A percentile compares a stretch with the other conserved stretches of the same genome.
phyloP scores from a whole-genome alignment of 2,113 vertebrate genomes.

The Oreocharis arfaki region DNA sequence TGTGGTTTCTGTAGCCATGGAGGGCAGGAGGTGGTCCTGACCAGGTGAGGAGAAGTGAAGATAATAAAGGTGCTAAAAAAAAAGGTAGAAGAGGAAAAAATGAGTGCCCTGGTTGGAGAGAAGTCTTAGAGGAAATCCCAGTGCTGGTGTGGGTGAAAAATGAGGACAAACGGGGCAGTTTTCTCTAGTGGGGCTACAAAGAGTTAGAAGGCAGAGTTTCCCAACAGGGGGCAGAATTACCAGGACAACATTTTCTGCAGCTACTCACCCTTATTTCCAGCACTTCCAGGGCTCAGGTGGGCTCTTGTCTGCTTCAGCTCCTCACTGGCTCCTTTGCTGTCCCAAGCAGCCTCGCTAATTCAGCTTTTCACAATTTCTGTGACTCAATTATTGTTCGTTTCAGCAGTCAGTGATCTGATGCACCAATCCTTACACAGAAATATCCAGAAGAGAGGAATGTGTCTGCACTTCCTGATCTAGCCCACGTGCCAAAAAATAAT shows the following conservation, averaged over 20 bases:
- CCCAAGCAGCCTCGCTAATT: not conserved
- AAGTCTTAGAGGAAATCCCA: not conserved
- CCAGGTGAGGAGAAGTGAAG: not conserved
- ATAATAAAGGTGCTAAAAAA: not conserved
- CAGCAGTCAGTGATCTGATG: not conserved
- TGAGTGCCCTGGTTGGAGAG: not conserved
- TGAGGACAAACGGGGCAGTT: not conserved
- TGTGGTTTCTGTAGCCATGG: not conserved
- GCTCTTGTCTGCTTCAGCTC: not conserved
- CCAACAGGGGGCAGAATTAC: not conserved
- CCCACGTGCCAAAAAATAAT: not conserved
- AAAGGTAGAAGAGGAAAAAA: fast-evolving
- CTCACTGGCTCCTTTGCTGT: not conserved
- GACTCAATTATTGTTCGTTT: not conserved
- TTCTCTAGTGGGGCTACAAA: not conserved
- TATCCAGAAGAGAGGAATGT: not conserved
- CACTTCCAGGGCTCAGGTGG: not conserved
- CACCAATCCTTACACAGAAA: not conserved
- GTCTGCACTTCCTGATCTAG: not conserved
- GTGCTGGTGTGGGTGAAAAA: not conserved
- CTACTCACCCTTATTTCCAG: not conserved
- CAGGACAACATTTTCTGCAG: not conserved
- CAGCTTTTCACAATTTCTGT: not conserved
- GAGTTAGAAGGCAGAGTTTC: not conserved
- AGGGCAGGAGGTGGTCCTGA: not conserved